phyloP scores from a whole-genome alignment of 2,797 vertebrate species.

The Peromyscus aztecus region DNA sequence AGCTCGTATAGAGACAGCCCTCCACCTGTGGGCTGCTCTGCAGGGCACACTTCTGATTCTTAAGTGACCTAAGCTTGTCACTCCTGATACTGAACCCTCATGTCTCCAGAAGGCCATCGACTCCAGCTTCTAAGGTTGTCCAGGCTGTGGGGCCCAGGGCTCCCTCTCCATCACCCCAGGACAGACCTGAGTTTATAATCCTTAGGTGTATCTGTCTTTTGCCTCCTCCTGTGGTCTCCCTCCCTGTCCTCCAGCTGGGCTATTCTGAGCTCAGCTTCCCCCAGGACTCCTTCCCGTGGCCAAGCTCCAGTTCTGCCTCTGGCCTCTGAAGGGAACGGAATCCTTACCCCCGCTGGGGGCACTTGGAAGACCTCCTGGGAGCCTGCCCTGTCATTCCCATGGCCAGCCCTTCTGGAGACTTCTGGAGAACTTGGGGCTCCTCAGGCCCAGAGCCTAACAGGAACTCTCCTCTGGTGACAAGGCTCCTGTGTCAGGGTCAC shows the following conservation, averaged over 20 bases:
- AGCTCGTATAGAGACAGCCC: neutral
- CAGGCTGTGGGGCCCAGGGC: neutral
- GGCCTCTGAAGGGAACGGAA: neutral
- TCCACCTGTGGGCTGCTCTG: neutral
- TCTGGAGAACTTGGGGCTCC: neutral
- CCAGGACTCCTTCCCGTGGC: neutral
- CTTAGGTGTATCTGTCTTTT: neutral
- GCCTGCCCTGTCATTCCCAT: neutral
- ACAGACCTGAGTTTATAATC: neutral
- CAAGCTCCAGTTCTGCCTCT: conserved; percentile 10
- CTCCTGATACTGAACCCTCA: neutral
- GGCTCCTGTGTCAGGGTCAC: neutral
- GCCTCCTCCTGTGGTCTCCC: neutral
- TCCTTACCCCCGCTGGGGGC: neutral
- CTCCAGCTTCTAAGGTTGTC: neutral
- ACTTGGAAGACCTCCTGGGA: neutral
- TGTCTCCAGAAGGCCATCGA: neutral
- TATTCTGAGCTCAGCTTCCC: conserved; percentile 62
- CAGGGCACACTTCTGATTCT: neutral
- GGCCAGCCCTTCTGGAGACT: neutral
- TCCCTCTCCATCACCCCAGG: neutral
- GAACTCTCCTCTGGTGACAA: neutral
- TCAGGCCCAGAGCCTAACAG: neutral
- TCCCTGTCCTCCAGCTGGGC: neutral
- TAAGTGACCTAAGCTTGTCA: too few relatives aligned